phyloP scores from a whole-genome alignment of 2,888 invertebrate genomes.

The Heteropelma amictum region DNA sequence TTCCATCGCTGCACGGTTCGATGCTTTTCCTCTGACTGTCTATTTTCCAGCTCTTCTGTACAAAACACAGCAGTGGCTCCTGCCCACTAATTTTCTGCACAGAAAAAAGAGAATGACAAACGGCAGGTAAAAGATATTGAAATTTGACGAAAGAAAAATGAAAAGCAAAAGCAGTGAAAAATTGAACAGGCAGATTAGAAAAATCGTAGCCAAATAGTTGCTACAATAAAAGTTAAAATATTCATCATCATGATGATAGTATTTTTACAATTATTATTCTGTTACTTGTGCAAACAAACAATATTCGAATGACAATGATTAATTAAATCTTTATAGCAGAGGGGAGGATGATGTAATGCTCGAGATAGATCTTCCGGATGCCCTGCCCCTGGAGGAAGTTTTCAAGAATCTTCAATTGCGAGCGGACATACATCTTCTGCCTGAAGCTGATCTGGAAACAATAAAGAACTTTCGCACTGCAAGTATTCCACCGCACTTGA shows the following conservation, averaged over 20 bases:
- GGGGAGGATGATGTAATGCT: neutral
- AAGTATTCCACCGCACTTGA: neutral
- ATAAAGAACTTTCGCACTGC: neutral
- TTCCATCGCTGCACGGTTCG: neutral
- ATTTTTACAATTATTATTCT: neutral
- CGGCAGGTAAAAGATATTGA: neutral
- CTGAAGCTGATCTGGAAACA: slow-evolving; percentile 6
- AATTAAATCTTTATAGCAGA: neutral
- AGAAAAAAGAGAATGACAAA: neutral
- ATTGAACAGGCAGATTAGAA: no score
- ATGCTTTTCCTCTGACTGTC: neutral
- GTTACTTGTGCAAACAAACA: neutral
- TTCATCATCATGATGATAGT: no score
- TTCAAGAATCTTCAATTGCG: slow-evolving; percentile 13
- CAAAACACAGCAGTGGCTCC: neutral
- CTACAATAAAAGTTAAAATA: no score
- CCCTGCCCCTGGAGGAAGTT: neutral
- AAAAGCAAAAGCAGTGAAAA: neutral
- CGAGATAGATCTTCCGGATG: neutral
- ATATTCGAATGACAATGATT: neutral
- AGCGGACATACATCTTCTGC: slow-evolving; percentile 27
- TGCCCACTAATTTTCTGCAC: neutral
- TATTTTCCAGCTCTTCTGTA: slow-evolving; percentile 15
- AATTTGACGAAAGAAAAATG: neutral
- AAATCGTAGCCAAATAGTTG: no score